Conservation (phyloP, 2,113 vertebrate genomes). For the Echinops telfairi region DNA sequence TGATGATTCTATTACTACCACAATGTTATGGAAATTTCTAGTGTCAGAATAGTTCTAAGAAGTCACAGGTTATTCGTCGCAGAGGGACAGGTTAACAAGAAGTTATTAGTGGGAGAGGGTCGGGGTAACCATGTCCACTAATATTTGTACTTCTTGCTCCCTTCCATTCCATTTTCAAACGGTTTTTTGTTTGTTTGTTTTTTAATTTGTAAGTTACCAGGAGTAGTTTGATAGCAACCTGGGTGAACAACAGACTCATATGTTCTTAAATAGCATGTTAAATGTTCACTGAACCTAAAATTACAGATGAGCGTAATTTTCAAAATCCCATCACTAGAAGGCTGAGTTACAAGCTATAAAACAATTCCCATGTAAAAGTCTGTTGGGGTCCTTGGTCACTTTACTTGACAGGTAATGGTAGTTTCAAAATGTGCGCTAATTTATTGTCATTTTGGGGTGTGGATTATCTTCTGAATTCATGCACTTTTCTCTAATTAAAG, state of each 20-base stretch:
- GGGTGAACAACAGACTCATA: conserved; percentile 8
- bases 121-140: not conserved
- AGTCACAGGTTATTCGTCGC: not conserved
- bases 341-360: not conserved
- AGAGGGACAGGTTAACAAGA: not conserved
- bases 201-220: not conserved
- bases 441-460: not conserved
- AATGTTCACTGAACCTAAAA: not conserved
- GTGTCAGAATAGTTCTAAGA: not conserved
- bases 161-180: not conserved
- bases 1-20: not conserved
- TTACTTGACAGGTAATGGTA: not conserved
- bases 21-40: conserved; percentile 10
- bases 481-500: not conserved
- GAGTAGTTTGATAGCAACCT: not conserved
- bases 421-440: not conserved
- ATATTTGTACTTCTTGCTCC: not conserved
- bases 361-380: not conserved
- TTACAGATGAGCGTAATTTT: not conserved
- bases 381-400: not conserved
- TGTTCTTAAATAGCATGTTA: not conserved
- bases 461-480: not conserved
- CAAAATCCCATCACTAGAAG: not conserved
- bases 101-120: not conserved
- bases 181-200: not conserved